These are phyloP conservation scores for Carassius auratus DNA, from an alignment of 2,113 vertebrate genomes.

Conservation along the genomic window DNA sequence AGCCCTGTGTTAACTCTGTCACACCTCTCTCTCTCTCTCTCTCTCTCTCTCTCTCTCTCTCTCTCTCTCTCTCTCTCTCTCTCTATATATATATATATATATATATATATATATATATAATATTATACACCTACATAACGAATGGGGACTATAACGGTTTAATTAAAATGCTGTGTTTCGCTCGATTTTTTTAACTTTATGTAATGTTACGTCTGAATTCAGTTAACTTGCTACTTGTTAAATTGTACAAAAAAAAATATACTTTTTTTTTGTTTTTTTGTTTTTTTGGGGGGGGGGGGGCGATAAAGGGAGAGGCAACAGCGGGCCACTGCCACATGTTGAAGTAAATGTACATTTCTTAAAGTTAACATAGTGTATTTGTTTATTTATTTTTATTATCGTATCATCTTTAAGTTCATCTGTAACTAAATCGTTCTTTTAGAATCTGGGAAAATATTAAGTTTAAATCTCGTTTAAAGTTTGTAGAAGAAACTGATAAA, in stretches of 20 bases:
- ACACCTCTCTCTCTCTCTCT: too few relatives aligned
- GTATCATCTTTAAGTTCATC: constrained; percentile 14
- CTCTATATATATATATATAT: too few relatives aligned
- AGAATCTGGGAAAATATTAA: constrained; percentile 53
- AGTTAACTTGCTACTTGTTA: too few relatives aligned
- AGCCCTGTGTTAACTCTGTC: not conserved
- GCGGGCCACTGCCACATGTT: not conserved
- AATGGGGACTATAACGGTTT: not conserved
- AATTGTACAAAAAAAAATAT: not conserved
- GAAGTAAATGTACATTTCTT: not conserved
- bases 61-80: too few relatives aligned
- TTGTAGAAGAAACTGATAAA: constrained; percentile 71
- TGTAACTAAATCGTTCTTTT: constrained; percentile 22
- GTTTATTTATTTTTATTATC: not conserved
- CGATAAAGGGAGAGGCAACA: not conserved
- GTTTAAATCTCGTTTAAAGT: constrained; percentile 80
- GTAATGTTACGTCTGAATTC: not conserved
- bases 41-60: too few relatives aligned
- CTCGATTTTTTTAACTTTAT: not conserved
- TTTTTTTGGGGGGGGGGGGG: too few relatives aligned
- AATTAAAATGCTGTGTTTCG: not conserved
- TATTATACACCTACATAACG: not conserved
- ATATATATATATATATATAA: not conserved
- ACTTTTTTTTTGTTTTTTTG: too few relatives aligned
- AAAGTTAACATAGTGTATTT: not conserved